Conservation (phyloP, 2,888 invertebrate species). For the Diadegma fenestrale region DNA sequence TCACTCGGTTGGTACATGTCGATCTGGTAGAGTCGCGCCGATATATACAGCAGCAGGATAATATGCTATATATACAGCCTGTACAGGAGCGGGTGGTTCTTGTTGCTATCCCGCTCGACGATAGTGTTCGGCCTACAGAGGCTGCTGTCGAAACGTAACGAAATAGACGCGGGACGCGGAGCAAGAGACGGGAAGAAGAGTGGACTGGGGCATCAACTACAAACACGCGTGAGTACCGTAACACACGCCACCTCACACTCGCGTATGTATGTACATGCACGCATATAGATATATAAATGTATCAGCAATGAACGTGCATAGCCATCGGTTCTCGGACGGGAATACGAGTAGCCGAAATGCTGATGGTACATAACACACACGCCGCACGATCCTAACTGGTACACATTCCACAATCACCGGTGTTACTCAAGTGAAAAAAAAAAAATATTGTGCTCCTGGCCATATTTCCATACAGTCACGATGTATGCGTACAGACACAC, state of each 20-base stretch:
- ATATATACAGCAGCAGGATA: slow-evolving; percentile 72
- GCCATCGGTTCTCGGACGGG: slow-evolving; percentile 61
- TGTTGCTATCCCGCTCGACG: slow-evolving; percentile 58
- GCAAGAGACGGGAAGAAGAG: slow-evolving; percentile 12
- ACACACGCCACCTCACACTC: slow-evolving; percentile 35
- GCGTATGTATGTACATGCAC: slow-evolving; percentile 3
- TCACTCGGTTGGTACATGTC: slow-evolving; percentile 78
- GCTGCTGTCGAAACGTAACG: slow-evolving; percentile 63
- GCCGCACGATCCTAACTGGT: slow-evolving; percentile 33
- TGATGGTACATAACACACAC: slow-evolving; percentile 38
- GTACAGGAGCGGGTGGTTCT: slow-evolving; percentile 47
- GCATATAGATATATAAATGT: slow-evolving; percentile 2
- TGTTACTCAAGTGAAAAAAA: slow-evolving; percentile 61
- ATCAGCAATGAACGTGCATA: slow-evolving; percentile 64
- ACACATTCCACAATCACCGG: slow-evolving; percentile 66
- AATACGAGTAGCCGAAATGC: slow-evolving; percentile 61
- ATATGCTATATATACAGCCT: slow-evolving; percentile 79
- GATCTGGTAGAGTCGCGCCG: slow-evolving; percentile 77
- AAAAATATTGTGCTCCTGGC: slow-evolving; percentile 38
- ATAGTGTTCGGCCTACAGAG: slow-evolving; percentile 64
- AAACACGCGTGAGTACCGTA: slow-evolving; percentile 46
- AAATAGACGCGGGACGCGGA: slow-evolving; percentile 46
- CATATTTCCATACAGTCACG: slow-evolving; percentile 43
- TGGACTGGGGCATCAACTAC: slow-evolving; percentile 37
- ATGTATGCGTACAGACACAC: background rate